Base-by-base conservation (phyloP, 1,140 invertebrate species). In the Lepidostoma basale region DNA sequence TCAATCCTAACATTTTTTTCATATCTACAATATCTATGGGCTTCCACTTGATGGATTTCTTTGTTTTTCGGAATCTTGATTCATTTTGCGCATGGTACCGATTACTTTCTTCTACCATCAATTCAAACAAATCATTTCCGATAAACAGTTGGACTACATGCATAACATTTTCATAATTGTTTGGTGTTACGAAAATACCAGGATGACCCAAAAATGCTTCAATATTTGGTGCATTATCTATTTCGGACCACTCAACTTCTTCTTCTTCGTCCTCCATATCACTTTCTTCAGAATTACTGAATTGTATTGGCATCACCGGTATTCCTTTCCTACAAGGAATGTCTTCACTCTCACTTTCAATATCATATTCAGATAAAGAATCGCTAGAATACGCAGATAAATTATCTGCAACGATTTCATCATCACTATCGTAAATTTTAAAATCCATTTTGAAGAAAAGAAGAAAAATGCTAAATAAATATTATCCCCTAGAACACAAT, bases 11-110 rank as follows among this genome's bases (percentile, higher is more conserved):
- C 1, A 40, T 22, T 40, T 40, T 26, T 40, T 60, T 60, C 33
- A 39, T 22, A 18, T 60, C 58, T 20, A 16, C 33, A 39, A 60
- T 3, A 14, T 20, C 42, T 25, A 60, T 28, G 16, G 18, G 16
- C 39, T 60, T 60, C 58, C 58, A 60, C 14, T 60, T 60, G 16
- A 60, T 60, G 16, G 36, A 60, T 42, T 60, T 60, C 36, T 18
- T 60, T 18, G 23, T 18, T 39, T 18, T 0, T 39, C 42, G 39
- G 33, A 60, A 18, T 8, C 20, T 25, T 36, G 33, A 40, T 42
- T 40, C 16, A 23, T 60, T 60, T 60, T 60, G 58, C 4, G 20
- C 23, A 10, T 20, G 33, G 18, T 60, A 60, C 42, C 33, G 30
- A 60, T 60, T 40, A 16, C 33, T 60, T 40, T 60, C 30, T 40